phyloP scores from a whole-genome alignment of 2,797 vertebrate genomes.

The Gymnocypris eckloni region DNA sequence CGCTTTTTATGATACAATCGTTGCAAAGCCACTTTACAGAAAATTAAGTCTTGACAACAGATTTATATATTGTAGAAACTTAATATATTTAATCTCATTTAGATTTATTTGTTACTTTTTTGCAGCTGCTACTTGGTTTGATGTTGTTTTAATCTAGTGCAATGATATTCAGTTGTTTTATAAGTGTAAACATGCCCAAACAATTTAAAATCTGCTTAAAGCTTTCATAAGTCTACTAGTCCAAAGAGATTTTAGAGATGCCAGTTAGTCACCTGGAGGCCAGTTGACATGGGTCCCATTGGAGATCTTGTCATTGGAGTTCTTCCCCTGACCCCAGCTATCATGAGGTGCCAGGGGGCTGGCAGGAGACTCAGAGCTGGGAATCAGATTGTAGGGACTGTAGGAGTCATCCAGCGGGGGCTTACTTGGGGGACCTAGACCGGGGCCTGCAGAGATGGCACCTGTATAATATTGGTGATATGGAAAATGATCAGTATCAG shows the following conservation, averaged over 20 bases:
- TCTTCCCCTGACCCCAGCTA: constrained; percentile 97
- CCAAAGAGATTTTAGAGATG: neutral
- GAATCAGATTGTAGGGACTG: constrained; percentile 92
- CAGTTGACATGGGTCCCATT: constrained; percentile 98
- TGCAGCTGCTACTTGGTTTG: neutral
- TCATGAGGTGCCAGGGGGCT: constrained; percentile 91
- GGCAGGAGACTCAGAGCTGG: constrained; percentile 89
- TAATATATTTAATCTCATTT: too few relatives aligned
- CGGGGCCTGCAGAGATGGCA: constrained; percentile 93
- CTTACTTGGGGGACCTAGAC: constrained; percentile 89
- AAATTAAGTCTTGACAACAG: too few relatives aligned
- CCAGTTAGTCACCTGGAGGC: constrained; percentile 87
- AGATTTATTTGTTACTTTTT: neutral
- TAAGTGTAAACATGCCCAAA: neutral
- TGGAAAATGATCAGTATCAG: neutral
- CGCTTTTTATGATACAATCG: too few relatives aligned
- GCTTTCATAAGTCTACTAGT: neutral
- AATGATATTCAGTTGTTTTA: neutral
- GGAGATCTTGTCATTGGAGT: constrained; percentile 92
- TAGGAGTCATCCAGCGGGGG: constrained; percentile 94
- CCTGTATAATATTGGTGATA: constrained; percentile 70
- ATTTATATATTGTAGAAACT: too few relatives aligned
- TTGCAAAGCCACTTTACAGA: too few relatives aligned
- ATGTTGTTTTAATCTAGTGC: neutral
- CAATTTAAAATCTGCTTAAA: neutral